Percentiles rank a stretch among this genome's conserved stretches.
These are phyloP conservation scores for Oriolus oriolus DNA, from an alignment of 2,113 vertebrate species.

Conservation along the genomic window DNA sequence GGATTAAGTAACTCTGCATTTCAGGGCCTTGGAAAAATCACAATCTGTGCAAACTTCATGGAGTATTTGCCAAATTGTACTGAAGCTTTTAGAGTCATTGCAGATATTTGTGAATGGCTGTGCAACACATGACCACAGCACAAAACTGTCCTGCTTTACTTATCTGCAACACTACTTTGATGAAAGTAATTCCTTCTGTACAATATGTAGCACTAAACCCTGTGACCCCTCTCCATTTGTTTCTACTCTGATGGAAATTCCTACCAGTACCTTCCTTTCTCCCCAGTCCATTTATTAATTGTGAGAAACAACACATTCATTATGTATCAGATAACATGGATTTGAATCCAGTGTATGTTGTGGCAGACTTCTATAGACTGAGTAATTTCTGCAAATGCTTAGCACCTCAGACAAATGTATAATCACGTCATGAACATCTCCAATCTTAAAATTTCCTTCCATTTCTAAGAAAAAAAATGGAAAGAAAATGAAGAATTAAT, in stretches of 20 bases:
- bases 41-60: rapidly evolving
- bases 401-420: neutral
- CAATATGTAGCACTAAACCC: neutral
- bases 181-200: neutral
- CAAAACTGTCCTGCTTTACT: neutral
- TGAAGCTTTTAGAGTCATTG: neutral
- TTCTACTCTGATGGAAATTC: neutral
- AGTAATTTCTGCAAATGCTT: neutral
- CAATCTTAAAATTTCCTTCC: neutral
- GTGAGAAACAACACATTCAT: neutral
- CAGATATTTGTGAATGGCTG: neutral
- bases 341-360: neutral
- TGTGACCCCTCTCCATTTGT: neutral
- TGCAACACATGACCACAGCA: neutral
- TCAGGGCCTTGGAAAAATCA: neutral
- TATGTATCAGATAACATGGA: neutral
- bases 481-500: neutral
- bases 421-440: neutral
- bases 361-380: neutral
- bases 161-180: neutral
- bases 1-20: neutral
- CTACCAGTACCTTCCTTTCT: neutral
- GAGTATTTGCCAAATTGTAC: neutral
- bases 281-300: rapidly evolving
- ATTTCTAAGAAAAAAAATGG: neutral